A percentile compares a stretch with the other conserved stretches of the same genome.
Conservation (phyloP, 2,113 vertebrate genomes). For the Rhinolophus ferrumequinum region DNA sequence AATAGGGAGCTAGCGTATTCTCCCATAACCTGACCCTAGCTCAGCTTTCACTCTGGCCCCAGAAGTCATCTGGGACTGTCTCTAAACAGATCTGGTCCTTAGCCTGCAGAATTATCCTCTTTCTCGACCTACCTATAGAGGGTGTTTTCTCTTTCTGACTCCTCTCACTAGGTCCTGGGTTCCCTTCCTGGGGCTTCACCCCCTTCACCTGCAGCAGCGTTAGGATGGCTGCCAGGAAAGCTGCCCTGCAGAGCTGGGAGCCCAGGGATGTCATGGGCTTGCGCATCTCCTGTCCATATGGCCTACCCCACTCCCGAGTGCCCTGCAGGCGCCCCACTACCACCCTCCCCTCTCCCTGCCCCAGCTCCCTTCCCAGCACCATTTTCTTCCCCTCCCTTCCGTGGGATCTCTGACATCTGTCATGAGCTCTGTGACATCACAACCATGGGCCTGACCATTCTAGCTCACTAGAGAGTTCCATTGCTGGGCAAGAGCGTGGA, state of each 20-base stretch:
- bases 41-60: background rate
- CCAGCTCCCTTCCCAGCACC: background rate
- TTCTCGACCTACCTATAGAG: background rate
- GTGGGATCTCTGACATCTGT: constrained; percentile 10
- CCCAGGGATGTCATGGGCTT: constrained; percentile 37
- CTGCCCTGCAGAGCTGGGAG: constrained; percentile 46
- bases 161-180: background rate
- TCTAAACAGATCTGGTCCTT: too few relatives aligned
- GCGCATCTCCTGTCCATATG: background rate
- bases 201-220: constrained; percentile 47
- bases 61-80: too few relatives aligned
- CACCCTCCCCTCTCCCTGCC: background rate
- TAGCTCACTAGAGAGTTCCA: background rate
- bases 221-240: constrained; percentile 33
- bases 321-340: background rate
- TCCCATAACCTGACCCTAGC: background rate
- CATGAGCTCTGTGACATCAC: constrained; percentile 73
- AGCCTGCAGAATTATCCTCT: rapidly evolving
- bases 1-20: rapidly evolving
- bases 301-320: background rate
- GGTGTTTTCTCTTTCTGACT: background rate
- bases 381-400: constrained; percentile 19
- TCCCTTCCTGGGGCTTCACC: background rate
- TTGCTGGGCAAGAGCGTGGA: background rate
- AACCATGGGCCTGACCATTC: background rate